A percentile compares a stretch with the other conserved stretches of the same genome.
Conservation (phyloP, 2,113 vertebrate species). For the Marmota flaviventris region DNA sequence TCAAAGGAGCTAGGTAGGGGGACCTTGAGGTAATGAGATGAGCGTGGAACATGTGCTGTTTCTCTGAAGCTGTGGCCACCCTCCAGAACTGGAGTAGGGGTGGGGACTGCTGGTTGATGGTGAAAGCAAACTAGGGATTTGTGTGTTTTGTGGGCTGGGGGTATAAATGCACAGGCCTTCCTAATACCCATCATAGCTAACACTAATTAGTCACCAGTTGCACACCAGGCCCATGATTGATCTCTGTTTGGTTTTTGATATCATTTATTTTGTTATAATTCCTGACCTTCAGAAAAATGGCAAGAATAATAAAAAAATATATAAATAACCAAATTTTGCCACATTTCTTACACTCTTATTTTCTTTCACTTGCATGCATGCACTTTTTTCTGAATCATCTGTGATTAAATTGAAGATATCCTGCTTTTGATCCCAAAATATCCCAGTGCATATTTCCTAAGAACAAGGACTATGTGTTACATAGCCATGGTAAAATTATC, state of each 20-base stretch:
- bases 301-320: not conserved
- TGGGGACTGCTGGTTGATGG: not conserved
- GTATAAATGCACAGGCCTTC: not conserved
- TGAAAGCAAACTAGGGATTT: not conserved
- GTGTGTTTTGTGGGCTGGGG: not conserved
- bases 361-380: not conserved
- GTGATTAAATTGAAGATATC: not conserved
- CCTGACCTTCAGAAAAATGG: slow-evolving; percentile 3
- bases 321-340: slow-evolving; percentile 6
- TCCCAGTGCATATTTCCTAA: not conserved
- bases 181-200: not conserved
- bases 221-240: not conserved
- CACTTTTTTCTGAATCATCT: slow-evolving; percentile 21
- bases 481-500: not conserved
- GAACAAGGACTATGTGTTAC: not conserved
- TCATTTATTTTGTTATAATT: slow-evolving; percentile 39
- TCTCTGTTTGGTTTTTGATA: not conserved
- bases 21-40: no score
- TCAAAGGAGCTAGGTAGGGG: not conserved
- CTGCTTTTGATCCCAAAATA: not conserved
- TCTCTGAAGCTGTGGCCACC: slow-evolving; percentile 1
- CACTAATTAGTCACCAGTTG: not conserved
- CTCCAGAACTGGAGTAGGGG: not conserved
- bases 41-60: fast-evolving
- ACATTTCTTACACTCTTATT: not conserved